Base-by-base conservation (phyloP, 2,113 vertebrate genomes). In the Thalassoma bifasciatum region DNA sequence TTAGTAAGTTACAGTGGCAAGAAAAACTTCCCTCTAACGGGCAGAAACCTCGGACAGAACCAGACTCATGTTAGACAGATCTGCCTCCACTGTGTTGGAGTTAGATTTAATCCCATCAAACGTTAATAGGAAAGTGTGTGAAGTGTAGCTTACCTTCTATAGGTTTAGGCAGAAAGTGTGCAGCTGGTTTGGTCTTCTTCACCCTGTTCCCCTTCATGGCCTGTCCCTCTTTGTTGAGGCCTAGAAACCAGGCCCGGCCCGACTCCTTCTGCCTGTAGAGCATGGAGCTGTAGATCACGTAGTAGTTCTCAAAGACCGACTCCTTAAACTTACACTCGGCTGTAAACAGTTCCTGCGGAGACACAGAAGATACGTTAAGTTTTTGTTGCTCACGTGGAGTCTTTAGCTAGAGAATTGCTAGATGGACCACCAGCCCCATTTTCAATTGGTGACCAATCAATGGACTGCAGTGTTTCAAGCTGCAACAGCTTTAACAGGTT, bases 91-190 rank as follows among this genome's bases (percentile, higher is more conserved):
- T n/a, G n/a, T n/a, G n/a, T n/a, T n/a, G n/a, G n/a, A n/a, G n/a
- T n/a, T n/a, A n/a, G n/a, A n/a, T n/a, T n/a, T n/a, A 4, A 46
- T 77, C 19, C 26, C 57, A 37, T 21, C 1, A 64, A 65, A 13
- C 17, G 54, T 42, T 13, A 51, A 30, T 4, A 30, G 6, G 30
- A 30, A 30, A 3, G 30, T 30, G 30, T 30, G 30, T 30, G 30
- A n/a, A 30, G 30, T 30, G 3, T 30, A 6, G 3, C 3, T 82
- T 79, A 99, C 98, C 98, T 98, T 99, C 97, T 95, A 99, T 98
- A 94, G 98, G 98, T 93, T 99, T 99, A 91, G 98, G 98, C 93
- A 99, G 95, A 93, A 99, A 99, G 94, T 99, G 98, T 93, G 97
- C 97, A 92, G 97, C 98, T 93, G 98, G 95, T 94, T 99, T 99